Conservation (phyloP, 2,113 vertebrate species). For the Motacilla tschutschensis region DNA sequence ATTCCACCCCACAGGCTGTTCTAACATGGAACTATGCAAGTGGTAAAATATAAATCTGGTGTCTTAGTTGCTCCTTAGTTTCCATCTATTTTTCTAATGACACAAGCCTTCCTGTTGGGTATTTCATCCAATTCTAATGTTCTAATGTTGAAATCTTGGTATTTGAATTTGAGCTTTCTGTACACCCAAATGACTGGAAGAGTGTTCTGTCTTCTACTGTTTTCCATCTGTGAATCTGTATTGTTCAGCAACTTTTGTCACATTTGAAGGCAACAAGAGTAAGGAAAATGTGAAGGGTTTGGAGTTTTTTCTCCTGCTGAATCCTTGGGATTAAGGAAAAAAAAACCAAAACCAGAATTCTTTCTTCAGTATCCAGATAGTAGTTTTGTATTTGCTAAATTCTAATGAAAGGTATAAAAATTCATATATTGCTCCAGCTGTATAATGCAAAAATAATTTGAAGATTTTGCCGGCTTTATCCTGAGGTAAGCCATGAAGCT, state of each 20-base stretch:
- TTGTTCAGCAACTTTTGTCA: neutral
- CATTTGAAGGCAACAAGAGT: neutral
- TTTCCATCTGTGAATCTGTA: neutral
- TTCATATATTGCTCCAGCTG: neutral
- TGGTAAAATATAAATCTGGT: slow-evolving; percentile 53
- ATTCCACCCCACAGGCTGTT: slow-evolving; percentile 43
- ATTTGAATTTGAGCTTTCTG: slow-evolving; percentile 11
- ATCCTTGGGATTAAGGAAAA: neutral
- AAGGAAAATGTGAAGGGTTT: neutral
- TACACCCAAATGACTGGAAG: neutral
- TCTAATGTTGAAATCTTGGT: slow-evolving; percentile 16
- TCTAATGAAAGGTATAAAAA: neutral
- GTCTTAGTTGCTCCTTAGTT: slow-evolving; percentile 32
- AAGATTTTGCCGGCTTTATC: slow-evolving; percentile 8
- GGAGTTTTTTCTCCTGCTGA: neutral
- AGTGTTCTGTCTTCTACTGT: neutral
- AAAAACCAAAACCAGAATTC: neutral
- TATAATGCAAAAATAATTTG: slow-evolving; percentile 21
- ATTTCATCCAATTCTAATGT: slow-evolving; percentile 50
- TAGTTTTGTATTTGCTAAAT: neutral
- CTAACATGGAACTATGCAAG: slow-evolving; percentile 34
- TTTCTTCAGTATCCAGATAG: neutral
- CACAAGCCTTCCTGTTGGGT: slow-evolving; percentile 40
- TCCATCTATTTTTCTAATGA: slow-evolving; percentile 55
- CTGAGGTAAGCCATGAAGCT: neutral